phyloP scores from a whole-genome alignment of 2,113 vertebrate species.

The Aegotheles bennettii region DNA sequence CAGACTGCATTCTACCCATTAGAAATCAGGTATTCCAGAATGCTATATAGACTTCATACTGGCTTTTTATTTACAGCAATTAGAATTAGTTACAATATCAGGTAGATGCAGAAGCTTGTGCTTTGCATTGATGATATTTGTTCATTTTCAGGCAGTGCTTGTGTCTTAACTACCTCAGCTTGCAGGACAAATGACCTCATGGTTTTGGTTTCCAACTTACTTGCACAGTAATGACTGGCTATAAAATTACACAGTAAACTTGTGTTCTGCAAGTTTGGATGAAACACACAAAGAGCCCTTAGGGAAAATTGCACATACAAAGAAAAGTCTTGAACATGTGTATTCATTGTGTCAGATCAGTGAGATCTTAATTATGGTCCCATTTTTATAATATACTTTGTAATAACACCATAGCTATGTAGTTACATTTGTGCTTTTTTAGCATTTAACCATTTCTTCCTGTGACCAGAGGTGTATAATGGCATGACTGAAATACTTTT shows the following conservation, averaged over 20 bases:
- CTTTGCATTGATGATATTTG: not conserved
- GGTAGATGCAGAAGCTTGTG: not conserved
- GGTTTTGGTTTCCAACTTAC: not conserved
- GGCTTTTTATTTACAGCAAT: not conserved
- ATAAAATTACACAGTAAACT: not conserved
- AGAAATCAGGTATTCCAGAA: not conserved
- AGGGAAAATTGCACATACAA: not conserved
- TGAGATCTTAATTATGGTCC: slow-evolving; percentile 8
- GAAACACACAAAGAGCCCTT: not conserved
- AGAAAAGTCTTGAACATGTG: not conserved
- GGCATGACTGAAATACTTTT: not conserved
- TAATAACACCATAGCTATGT: not conserved
- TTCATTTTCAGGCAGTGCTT: not conserved
- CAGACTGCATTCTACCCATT: not conserved
- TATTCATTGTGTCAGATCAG: not conserved
- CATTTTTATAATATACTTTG: not conserved
- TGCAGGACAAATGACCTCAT: not conserved
- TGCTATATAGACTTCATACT: not conserved
- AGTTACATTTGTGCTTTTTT: not conserved
- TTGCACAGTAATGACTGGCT: not conserved
- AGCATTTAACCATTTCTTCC: not conserved
- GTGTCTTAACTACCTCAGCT: not conserved
- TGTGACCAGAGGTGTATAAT: not conserved
- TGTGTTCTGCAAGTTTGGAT: not conserved
- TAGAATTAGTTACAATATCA: not conserved